These are phyloP conservation scores for Bemisia tabaci DNA, from an alignment of 1,140 invertebrate species.

Conservation along the genomic window DNA sequence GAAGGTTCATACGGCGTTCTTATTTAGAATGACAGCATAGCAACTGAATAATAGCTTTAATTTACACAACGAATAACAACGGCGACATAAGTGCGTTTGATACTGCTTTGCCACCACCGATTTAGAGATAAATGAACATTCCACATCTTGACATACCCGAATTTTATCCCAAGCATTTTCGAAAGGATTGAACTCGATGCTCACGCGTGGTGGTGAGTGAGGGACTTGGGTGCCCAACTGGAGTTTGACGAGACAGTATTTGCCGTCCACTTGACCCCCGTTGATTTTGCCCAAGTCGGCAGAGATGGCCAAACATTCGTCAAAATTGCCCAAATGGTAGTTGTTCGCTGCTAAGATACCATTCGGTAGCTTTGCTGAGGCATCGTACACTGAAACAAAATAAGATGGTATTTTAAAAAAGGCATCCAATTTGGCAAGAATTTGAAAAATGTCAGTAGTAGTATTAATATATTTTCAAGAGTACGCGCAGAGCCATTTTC, in stretches of 20 bases:
- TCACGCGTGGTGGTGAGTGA: background rate
- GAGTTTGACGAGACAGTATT: conserved; percentile 13
- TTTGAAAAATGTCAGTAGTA: no score
- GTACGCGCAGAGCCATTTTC: no score
- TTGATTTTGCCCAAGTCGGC: background rate
- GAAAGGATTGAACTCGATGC: background rate
- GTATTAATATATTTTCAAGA: no score
- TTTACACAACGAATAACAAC: no score
- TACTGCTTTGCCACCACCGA: no score
- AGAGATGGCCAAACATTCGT: conserved; percentile 27
- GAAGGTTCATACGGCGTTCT: no score
- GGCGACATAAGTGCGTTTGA: no score
- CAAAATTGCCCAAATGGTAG: conserved; percentile 35
- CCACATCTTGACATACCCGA: background rate
- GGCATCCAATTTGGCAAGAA: no score
- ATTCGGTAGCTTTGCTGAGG: conserved; percentile 32
- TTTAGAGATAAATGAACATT: no score
- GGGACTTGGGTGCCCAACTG: background rate
- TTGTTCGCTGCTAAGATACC: conserved; percentile 34
- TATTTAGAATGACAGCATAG: no score
- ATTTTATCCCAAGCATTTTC: background rate
- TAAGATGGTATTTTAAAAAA: conserved; percentile 5
- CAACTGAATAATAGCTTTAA: no score
- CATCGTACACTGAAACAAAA: conserved; percentile 34
- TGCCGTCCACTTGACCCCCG: background rate